A percentile compares a stretch with the other conserved stretches of the same genome.
These are phyloP conservation scores for Distichodus sexfasciatus DNA, from an alignment of 2,797 vertebrate species.

Conservation along the genomic window DNA sequence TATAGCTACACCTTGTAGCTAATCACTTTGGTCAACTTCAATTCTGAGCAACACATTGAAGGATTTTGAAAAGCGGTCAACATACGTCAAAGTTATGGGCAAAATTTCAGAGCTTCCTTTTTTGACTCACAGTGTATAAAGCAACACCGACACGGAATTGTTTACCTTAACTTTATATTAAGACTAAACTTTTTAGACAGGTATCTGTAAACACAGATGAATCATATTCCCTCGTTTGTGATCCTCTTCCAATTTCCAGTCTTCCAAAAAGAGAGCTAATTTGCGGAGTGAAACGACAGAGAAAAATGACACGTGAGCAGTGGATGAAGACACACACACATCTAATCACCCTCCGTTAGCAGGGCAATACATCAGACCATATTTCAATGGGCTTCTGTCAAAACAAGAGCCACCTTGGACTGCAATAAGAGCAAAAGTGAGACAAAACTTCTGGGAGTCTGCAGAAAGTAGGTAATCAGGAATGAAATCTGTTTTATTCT, in stretches of 20 bases:
- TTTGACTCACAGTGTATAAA: too few species aligned
- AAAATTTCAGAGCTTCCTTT: too few species aligned
- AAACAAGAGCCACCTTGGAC: slow-evolving; percentile 3
- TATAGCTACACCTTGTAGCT: too few species aligned
- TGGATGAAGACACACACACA: slow-evolving; percentile 54
- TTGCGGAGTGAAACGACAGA: slow-evolving; percentile 38
- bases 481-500: not conserved
- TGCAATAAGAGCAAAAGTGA: slow-evolving; percentile 26
- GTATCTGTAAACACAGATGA: slow-evolving; percentile 39
- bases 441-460: slow-evolving; percentile 3
- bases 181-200: slow-evolving; percentile 53
- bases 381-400: slow-evolving; percentile 44
- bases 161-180: slow-evolving; percentile 55
- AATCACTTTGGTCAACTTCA: too few species aligned
- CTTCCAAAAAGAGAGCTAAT: slow-evolving; percentile 49
- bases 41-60: too few species aligned
- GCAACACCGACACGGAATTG: slow-evolving; percentile 6
- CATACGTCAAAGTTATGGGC: too few species aligned
- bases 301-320: slow-evolving; percentile 49
- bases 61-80: too few species aligned
- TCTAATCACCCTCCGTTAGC: slow-evolving; percentile 54
- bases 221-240: slow-evolving; percentile 35
- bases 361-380: slow-evolving; percentile 35
- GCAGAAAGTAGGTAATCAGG: not conserved
- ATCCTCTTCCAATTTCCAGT: slow-evolving; percentile 44